Percentiles rank a stretch among this genome's conserved stretches.
phyloP scores from a whole-genome alignment of 2,797 vertebrate species.

The Pithecia hirsuta region DNA sequence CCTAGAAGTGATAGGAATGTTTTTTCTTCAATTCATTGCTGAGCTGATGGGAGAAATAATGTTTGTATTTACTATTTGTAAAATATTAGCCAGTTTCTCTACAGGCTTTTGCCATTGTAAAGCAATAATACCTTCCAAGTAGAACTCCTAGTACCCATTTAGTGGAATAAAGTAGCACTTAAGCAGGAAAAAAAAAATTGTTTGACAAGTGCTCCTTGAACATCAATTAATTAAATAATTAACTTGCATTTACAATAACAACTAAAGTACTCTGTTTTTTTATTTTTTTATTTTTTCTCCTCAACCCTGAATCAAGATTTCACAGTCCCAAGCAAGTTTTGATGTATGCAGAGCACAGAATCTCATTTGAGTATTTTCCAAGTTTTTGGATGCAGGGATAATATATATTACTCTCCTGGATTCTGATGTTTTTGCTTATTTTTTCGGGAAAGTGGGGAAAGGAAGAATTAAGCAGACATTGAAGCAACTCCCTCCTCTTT shows the following conservation, averaged over 20 bases:
- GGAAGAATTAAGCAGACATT: not conserved
- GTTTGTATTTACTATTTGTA: not conserved
- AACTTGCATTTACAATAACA: not conserved
- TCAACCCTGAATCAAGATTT: not conserved
- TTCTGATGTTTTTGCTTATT: not conserved
- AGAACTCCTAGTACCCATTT: not conserved
- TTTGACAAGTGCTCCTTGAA: not conserved
- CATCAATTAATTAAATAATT: not conserved
- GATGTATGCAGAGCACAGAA: not conserved
- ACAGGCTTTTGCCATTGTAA: not conserved
- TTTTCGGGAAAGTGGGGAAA: not conserved
- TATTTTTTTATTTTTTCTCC: not conserved
- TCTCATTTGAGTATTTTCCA: not conserved
- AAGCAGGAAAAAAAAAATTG: not conserved
- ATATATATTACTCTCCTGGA: not conserved
- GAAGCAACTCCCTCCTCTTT: not conserved
- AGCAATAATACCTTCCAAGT: not conserved
- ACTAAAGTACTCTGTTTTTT: not conserved
- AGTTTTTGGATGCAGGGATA: not conserved
- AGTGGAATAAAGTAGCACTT: not conserved
- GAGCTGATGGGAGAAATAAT: not conserved
- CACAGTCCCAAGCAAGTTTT: not conserved
- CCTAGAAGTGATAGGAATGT: not conserved
- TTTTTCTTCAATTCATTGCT: not conserved
- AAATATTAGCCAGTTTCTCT: not conserved